Evolutionary conservation across 1,140 invertebrate species (phyloP).

Genomic region (Drosophila kikkawai): DNA sequence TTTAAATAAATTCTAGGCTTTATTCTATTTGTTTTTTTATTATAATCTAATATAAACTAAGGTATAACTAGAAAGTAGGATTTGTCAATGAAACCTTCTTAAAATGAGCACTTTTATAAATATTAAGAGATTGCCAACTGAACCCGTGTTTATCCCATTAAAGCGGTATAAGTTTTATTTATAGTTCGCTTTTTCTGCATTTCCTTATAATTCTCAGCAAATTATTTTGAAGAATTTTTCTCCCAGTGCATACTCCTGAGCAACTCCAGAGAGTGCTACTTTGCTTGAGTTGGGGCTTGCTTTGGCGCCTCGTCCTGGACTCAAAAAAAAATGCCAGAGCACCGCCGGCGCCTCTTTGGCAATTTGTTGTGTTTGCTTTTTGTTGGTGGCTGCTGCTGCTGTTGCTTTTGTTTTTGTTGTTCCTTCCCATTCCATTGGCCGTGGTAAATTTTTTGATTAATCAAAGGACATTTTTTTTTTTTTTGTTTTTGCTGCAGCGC

Average conservation of each 20-base stretch:
- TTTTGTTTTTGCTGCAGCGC: conserved; percentile 39
- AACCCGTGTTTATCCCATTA: too few relatives aligned
- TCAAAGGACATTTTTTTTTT: conserved; percentile 84
- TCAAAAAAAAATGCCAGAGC: conserved; percentile 28
- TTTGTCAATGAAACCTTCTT: too few relatives aligned
- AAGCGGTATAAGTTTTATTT: too few relatives aligned
- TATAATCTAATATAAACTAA: too few relatives aligned
- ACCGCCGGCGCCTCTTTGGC: conserved; percentile 73
- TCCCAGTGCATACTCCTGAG: conserved; percentile 9
- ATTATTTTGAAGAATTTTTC: neutral
- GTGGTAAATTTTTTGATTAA: conserved; percentile 83
- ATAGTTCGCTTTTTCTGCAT: too few relatives aligned
- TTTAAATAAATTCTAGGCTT: too few relatives aligned
- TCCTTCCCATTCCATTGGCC: conserved; percentile 30
- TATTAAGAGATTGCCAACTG: too few relatives aligned
- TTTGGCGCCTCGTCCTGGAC: conserved; percentile 65
- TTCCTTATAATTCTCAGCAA: too few relatives aligned
- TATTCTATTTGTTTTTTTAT: too few relatives aligned
- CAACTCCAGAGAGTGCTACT: conserved; percentile 10
- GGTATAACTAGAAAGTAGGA: too few relatives aligned
- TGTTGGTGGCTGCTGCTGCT: conserved; percentile 21
- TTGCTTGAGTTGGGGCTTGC: conserved; percentile 31
- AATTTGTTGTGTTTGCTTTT: conserved; percentile 77
- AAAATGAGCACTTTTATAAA: too few relatives aligned
- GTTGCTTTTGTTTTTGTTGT: conserved; percentile 35